Conservation (phyloP, 2,113 vertebrate species). For the Pachyramphus minor region DNA sequence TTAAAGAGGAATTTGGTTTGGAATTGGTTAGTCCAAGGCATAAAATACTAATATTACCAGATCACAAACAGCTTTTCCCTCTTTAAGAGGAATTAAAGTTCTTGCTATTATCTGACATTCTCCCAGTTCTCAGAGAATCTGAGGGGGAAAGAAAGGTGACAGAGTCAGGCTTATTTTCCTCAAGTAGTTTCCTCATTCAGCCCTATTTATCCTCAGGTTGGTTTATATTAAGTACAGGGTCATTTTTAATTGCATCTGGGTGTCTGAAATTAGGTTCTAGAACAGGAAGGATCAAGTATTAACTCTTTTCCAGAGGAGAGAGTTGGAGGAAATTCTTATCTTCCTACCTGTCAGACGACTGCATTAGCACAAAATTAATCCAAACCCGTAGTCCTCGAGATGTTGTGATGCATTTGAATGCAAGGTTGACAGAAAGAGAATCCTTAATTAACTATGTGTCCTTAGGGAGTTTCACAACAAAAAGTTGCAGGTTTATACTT, state of each 20-base stretch:
- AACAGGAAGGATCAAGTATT: background rate
- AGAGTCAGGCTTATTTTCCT: background rate
- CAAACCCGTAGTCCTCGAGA: background rate
- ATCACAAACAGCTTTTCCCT: background rate
- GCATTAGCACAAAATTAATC: background rate
- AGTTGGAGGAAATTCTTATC: conserved; percentile 23
- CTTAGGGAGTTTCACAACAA: background rate
- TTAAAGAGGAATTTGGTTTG: background rate
- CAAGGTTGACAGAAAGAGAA: conserved; percentile 3
- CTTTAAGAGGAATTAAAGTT: background rate
- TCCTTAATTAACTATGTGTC: background rate
- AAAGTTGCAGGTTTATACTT: background rate
- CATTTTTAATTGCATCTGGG: conserved; percentile 20
- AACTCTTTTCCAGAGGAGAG: background rate
- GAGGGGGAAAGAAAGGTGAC: background rate
- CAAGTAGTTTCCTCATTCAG: background rate
- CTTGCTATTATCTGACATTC: background rate
- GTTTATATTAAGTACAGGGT: background rate
- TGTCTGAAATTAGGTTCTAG: conserved; percentile 11
- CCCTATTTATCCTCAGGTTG: background rate
- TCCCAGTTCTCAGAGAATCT: background rate
- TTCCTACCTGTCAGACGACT: background rate
- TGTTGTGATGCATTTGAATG: conserved; percentile 26
- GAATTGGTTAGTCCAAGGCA: background rate
- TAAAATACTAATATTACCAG: background rate